Conservation (phyloP, 1,140 invertebrate genomes). For the Diprion similis region DNA sequence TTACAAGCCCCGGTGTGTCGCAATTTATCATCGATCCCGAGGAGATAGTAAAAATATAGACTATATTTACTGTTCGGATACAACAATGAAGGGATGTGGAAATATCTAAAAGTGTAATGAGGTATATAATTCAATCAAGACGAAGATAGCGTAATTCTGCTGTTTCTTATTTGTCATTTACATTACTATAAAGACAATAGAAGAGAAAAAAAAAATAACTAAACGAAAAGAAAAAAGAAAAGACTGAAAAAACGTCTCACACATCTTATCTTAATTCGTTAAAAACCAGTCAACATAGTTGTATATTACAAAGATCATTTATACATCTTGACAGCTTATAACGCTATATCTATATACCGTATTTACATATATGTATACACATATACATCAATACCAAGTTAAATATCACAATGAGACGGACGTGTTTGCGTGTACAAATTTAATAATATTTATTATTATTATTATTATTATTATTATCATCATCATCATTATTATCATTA, state of each 20-base stretch:
- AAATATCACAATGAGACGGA: constrained; percentile 2
- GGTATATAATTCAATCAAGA: no score
- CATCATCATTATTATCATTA: no score
- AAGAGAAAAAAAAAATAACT: background rate
- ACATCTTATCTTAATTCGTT: background rate
- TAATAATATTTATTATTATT: background rate
- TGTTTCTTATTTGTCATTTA: no score
- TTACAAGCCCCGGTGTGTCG: no score
- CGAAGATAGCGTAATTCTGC: no score
- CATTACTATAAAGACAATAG: background rate
- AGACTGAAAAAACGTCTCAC: background rate
- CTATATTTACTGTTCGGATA: no score
- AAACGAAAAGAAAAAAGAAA: background rate
- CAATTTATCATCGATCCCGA: no score
- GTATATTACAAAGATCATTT: background rate
- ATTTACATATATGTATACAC: no score
- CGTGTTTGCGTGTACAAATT: background rate
- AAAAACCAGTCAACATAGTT: background rate
- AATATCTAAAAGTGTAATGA: no score
- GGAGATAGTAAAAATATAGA: no score
- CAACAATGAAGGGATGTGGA: no score
- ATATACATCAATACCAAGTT: background rate
- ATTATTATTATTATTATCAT: background rate
- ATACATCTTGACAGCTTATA: background rate
- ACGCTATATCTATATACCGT: background rate